Evolutionary conservation across 2,113 vertebrate species (phyloP), one percentile per base, ranked within the genome.

Genomic region (Chlamydotis undulata): DNA sequence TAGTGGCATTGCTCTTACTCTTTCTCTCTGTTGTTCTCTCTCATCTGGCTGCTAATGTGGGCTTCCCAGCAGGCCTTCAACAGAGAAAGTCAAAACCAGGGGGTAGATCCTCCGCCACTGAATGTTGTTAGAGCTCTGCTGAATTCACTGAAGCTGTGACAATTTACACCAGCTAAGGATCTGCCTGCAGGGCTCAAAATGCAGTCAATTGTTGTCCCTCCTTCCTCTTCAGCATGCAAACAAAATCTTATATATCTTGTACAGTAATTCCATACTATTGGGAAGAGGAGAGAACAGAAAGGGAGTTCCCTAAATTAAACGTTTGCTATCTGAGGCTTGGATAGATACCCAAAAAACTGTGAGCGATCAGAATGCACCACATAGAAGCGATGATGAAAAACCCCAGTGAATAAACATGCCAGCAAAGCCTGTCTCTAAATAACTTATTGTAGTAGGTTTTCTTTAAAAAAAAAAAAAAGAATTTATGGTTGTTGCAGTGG

Each of bases 341-440:
- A 83, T 11, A 63, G 56, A 94, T 93, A 93, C 31, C 79, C 59
- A 4, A 60, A 95, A 83, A 95, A 92, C 71, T 83, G 47, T 29
- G 47, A 92, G 79, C 11, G 35, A 83, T 77, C 63, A 78, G 50
- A 88, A 83, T 31, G 60, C 56, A 83, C 52, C 90, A 95, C 92
- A 95, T 93, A 92, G 93, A 92, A 96, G 93, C 88, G 60, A 92
- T 90, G 94, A 95, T 80, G 75, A 71, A 93, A 95, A 96, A 83
- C 68, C 79, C 60, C 60, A 92, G 26, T 63, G 75, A 90, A 93
- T 70, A 93, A 95, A 90, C 56, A 64, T 28, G 56, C 19, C 52
- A 80, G 79, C 43, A 87, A 89, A 95, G 71, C 50, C 41, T 69
- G 29, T 52, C 59, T 91, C 59, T 93, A 53, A 88, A 83, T 37